Evolutionary conservation across 1,140 invertebrate genomes (phyloP).

Genomic region (Triops cancriformis): DNA sequence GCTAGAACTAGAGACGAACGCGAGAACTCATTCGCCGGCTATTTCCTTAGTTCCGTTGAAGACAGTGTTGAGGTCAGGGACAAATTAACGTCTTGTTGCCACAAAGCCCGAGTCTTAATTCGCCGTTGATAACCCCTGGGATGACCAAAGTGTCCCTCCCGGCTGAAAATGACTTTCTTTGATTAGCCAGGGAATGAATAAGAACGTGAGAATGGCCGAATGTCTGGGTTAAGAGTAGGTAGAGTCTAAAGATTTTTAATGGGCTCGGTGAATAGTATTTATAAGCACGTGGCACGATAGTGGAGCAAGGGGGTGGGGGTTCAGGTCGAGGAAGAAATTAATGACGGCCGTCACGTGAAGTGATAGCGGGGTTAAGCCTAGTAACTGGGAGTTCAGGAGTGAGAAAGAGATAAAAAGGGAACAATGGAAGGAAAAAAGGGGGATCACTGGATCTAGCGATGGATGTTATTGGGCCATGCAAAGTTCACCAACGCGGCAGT

Average conservation of each 20-base stretch:
- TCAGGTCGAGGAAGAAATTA: background rate
- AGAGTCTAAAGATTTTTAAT: no score
- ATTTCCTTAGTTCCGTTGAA: background rate
- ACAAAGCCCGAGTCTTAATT: background rate
- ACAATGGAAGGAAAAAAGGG: background rate
- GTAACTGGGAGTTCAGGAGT: background rate
- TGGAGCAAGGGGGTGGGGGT: background rate
- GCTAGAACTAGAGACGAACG: no score
- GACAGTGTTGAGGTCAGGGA: background rate
- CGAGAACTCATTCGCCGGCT: no score
- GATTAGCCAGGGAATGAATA: no score
- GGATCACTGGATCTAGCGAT: background rate
- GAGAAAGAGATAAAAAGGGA: background rate
- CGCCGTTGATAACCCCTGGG: background rate
- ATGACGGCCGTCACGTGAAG: background rate
- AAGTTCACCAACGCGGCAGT: background rate
- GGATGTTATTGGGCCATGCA: slow-evolving; percentile 7
- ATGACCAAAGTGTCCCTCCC: background rate
- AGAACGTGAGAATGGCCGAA: no score
- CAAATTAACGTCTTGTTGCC: background rate
- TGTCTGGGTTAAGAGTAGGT: no score
- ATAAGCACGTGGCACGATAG: background rate
- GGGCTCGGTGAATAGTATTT: no score
- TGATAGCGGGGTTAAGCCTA: background rate
- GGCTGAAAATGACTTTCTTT: no score